phyloP scores from a whole-genome alignment of 53 echinoderm and acorn worm genomes.

The Actinopyga echinites region DNA sequence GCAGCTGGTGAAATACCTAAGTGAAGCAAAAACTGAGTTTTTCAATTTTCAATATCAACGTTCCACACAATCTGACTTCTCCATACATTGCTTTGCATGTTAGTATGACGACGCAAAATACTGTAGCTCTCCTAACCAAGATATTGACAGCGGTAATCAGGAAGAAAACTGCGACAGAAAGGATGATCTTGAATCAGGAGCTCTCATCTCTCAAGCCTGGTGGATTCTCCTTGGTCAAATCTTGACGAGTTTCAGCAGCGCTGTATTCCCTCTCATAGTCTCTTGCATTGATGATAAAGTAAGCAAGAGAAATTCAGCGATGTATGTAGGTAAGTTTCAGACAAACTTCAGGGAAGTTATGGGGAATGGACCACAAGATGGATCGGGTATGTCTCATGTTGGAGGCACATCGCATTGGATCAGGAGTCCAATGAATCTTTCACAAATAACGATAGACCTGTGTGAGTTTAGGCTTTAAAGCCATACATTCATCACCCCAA shows the following conservation, averaged over 20 bases:
- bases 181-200: background rate
- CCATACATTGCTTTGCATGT: too few relatives aligned
- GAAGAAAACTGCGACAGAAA: slow-evolving; percentile 8
- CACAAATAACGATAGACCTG: too few relatives aligned
- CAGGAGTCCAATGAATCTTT: too few relatives aligned
- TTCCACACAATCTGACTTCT: too few relatives aligned
- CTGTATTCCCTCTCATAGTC: slow-evolving; percentile 22
- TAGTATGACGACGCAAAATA: background rate
- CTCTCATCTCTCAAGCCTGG: slow-evolving; percentile 7
- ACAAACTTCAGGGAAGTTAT: background rate
- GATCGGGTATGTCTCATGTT: background rate
- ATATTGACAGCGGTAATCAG: background rate
- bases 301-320: slow-evolving; percentile 17
- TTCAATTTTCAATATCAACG: too few relatives aligned
- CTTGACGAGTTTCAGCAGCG: slow-evolving; percentile 14
- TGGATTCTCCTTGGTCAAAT: slow-evolving; percentile 33
- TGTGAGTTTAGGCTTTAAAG: too few relatives aligned
- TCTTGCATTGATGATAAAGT: slow-evolving; percentile 36
- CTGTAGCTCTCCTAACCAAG: background rate
- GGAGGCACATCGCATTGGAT: background rate
- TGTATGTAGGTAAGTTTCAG: slow-evolving; percentile 23
- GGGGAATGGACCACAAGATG: too few relatives aligned
- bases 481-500: too few relatives aligned
- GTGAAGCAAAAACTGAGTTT: too few relatives aligned
- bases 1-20: too few relatives aligned